Evolutionary conservation across 1,140 invertebrate genomes (phyloP).

Genomic region (Drosophila melanica): DNA sequence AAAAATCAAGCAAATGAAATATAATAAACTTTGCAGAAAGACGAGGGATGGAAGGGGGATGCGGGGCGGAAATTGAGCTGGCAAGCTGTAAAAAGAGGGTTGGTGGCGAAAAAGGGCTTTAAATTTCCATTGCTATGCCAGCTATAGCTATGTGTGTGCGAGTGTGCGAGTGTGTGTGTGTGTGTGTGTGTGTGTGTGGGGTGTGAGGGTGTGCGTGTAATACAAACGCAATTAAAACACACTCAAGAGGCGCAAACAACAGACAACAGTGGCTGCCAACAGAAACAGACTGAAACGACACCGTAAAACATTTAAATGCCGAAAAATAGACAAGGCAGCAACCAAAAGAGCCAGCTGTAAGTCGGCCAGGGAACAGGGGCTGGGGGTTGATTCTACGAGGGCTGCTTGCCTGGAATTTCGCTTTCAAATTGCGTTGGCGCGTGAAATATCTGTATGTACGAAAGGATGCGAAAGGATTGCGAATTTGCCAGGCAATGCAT

Average conservation of each 20-base stretch:
- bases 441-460: constrained; percentile 61
- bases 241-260: constrained; percentile 80
- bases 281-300: constrained; percentile 60
- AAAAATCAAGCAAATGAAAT: constrained; percentile 80
- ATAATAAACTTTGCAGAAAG: constrained; percentile 72
- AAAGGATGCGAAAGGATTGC: constrained; percentile 62
- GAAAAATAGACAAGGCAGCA: constrained; percentile 71
- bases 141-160: constrained; percentile 2
- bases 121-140: constrained; percentile 67
- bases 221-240: constrained; percentile 83
- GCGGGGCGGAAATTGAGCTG: constrained; percentile 23
- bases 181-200: constrained; percentile 3
- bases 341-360: constrained; percentile 3
- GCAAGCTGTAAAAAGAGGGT: constrained; percentile 21
- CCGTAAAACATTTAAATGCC: constrained; percentile 82
- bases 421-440: constrained; percentile 77
- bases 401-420: constrained; percentile 61
- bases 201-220: constrained; percentile 56
- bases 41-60: background rate
- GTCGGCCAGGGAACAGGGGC: constrained; percentile 14
- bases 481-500: constrained; percentile 70
- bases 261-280: constrained; percentile 48
- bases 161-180: constrained; percentile 1
- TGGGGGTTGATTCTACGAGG: constrained; percentile 16
- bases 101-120: constrained; percentile 55